These are phyloP conservation scores for Stylophora pistillata DNA, from an alignment of 64 coral and sea anemone genomes.

Conservation along the genomic window DNA sequence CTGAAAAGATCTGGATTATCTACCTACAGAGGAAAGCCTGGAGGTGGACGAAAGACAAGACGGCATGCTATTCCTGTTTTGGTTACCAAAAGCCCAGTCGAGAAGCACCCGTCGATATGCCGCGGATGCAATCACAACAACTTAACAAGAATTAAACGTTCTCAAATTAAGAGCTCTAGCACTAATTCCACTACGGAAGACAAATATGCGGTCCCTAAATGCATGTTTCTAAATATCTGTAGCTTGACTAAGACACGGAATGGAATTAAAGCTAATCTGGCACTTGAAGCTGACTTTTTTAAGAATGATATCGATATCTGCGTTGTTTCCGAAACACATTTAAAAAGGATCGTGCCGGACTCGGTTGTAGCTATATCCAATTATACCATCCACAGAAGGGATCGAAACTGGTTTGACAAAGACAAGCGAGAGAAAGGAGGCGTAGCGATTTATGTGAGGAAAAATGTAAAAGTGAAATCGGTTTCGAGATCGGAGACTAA, in stretches of 20 bases:
- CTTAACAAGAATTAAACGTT: conserved; percentile 29
- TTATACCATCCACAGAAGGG: conserved; percentile 34
- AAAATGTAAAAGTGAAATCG: too few species aligned
- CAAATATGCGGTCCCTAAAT: neutral
- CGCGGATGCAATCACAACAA: conserved; percentile 23
- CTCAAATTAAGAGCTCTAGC: conserved; percentile 8
- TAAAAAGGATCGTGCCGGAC: conserved; percentile 19
- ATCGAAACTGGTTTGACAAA: conserved; percentile 56
- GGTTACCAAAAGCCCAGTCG: conserved; percentile 19
- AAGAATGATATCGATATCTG: too few species aligned
- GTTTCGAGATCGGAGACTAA: too few species aligned
- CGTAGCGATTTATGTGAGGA: too few species aligned
- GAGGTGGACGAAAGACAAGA: conserved; percentile 28
- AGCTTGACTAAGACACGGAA: conserved; percentile 59
- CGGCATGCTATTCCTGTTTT: conserved; percentile 23
- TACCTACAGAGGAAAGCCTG: too few species aligned
- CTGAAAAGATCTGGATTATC: too few species aligned
- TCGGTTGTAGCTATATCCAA: conserved; percentile 25
- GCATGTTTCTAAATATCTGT: conserved; percentile 51
- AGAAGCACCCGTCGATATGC: conserved; percentile 14
- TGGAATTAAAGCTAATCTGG: conserved; percentile 42
- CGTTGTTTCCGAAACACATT: conserved; percentile 58
- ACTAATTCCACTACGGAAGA: conserved; percentile 16
- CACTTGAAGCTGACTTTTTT: conserved; percentile 49
- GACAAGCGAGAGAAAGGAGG: too few species aligned